Base-by-base conservation (phyloP, 2,888 invertebrate genomes). In the Drosophila niveifrons region DNA sequence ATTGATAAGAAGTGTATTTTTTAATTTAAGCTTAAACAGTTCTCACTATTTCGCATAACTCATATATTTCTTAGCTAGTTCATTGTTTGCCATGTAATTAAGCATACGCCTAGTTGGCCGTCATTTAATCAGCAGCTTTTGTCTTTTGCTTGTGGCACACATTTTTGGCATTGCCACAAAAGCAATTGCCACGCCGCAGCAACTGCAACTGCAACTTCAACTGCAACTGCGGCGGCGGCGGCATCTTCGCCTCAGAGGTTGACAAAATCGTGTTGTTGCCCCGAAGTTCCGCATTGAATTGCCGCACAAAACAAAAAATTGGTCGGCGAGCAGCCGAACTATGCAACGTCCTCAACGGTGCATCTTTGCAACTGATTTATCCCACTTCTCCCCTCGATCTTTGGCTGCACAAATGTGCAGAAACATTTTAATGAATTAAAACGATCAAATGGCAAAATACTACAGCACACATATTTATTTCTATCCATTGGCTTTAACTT, bases 391-490 rank as follows among this genome's bases (percentile, higher is more conserved):
- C n/a, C 28, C 17, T 39, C 39, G 8, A 23, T 23, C 23, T 34
- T 11, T 34, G 9, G 39, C 57, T 23, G 52, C 23, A 59, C 73
- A 77, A 67, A 82, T 86, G 84, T 63, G 64, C 71, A 67, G 57
- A 87, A 79, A 84, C 73, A 88, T 82, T 82, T 88, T 82, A 88
- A 85, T 86, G 82, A 82, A 85, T 88, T 73, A 66, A 82, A 88
- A 71, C 68, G 68, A 72, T 75, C 62, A 57, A 69, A 80, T 65
- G 52, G 66, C 48, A 41, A 75, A 59, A 63, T 59, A 53, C 47
- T 52, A n/a, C 17, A n/a, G n/a, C n/a, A 41, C 43, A 80, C 34
- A 71, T 58, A 66, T 55, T 68, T 71, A 43, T 66, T 61, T 52
- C 23, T 44, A 17, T 59, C 11, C 41, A 11, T 34, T 52, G 1